Conservation (phyloP, 37 sponge, comb jelly and placozoan genomes). For the Geodia barretti region DNA sequence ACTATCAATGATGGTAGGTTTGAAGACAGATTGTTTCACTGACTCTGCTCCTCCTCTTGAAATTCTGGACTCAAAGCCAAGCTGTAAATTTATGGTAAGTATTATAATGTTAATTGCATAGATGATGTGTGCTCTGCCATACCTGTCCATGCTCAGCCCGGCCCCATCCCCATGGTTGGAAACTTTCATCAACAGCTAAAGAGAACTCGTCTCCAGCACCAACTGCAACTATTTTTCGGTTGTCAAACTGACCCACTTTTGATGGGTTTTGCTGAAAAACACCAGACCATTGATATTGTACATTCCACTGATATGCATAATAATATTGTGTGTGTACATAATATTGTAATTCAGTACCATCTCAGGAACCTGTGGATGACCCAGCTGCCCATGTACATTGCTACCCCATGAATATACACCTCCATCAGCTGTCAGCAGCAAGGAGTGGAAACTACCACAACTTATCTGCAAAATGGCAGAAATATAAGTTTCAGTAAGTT, state of each 20-base stretch:
- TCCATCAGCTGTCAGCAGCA: constrained; percentile 67
- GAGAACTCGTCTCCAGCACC: constrained; percentile 85
- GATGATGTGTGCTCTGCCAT: no score
- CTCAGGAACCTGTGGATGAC: constrained; percentile 34
- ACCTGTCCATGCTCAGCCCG: constrained; percentile 74
- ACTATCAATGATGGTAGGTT: background rate
- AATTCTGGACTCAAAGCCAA: background rate
- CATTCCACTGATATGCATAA: no score
- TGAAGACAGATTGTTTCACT: background rate
- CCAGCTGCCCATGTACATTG: constrained; percentile 69
- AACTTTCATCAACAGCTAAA: constrained; percentile 64
- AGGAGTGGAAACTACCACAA: constrained; percentile 78
- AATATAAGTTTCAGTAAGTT: background rate
- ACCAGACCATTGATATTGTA: no score
- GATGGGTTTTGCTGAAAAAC: constrained; percentile 52
- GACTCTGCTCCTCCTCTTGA: background rate
- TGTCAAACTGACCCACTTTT: constrained; percentile 23
- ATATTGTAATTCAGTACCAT: no score
- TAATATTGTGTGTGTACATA: no score
- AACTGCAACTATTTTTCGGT: constrained; percentile 25
- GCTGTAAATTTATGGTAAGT: background rate
- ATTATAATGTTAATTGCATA: no score
- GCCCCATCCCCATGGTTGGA: constrained; percentile 78
- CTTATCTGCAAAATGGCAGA: constrained; percentile 26
- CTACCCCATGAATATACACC: constrained; percentile 76